Conservation (phyloP, 2,888 invertebrate species). For the Acanthosepion pharaonis region DNA sequence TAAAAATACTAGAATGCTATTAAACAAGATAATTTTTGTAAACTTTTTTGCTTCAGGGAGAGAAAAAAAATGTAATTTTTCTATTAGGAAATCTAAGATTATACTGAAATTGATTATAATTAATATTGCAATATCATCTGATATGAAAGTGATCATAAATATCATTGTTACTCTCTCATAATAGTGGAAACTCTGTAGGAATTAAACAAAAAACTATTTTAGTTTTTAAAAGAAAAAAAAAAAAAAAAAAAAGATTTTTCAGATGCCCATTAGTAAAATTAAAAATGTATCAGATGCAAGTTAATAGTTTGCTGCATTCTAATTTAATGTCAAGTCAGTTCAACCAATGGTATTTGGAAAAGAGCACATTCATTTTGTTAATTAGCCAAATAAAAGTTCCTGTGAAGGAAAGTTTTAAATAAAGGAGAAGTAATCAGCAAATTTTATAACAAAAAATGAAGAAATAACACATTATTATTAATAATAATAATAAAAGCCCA, state of each 20-base stretch:
- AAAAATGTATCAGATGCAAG: neutral
- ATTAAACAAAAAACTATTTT: neutral
- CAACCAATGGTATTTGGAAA: constrained; percentile 33
- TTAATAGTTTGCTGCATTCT: neutral
- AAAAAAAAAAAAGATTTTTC: neutral
- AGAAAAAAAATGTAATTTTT: too few relatives aligned
- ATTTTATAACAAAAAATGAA: neutral
- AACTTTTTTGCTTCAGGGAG: too few relatives aligned
- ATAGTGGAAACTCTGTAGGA: constrained; percentile 22
- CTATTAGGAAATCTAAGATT: too few relatives aligned
- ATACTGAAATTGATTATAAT: too few relatives aligned
- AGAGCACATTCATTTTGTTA: constrained; percentile 20
- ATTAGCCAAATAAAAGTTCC: neutral
- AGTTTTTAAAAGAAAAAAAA: neutral
- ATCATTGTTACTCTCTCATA: neutral
- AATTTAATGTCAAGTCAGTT: neutral
- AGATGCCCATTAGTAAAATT: neutral
- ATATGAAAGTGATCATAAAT: neutral
- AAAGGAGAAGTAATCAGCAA: neutral
- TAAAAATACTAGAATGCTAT: too few relatives aligned
- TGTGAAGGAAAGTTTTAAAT: neutral
- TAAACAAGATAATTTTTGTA: too few relatives aligned
- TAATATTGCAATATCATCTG: too few relatives aligned
- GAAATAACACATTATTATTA: neutral
- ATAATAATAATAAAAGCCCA: neutral